Evolutionary conservation across 2,797 vertebrate genomes (phyloP).

Genomic region (Sebastes matsubarae): DNA sequence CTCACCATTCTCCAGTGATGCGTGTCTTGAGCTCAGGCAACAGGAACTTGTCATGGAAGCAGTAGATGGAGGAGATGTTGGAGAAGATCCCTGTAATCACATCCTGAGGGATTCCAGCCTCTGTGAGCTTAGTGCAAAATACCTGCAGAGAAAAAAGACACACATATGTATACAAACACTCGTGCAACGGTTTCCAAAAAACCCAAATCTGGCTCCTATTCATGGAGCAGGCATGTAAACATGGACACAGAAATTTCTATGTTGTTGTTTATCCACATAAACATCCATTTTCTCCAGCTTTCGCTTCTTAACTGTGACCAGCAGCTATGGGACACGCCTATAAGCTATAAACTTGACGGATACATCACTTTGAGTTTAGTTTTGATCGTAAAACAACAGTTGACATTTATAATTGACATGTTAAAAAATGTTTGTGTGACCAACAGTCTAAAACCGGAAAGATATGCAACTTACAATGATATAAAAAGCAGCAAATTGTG

Average conservation of each 20-base stretch:
- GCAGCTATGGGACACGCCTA: not conserved
- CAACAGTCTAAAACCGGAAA: no score
- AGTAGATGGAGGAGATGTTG: constrained; percentile 97
- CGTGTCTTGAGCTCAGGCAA: constrained; percentile 93
- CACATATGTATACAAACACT: not conserved
- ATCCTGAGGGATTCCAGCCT: constrained; percentile 90
- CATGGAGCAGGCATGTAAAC: constrained; percentile 3
- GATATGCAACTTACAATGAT: no score
- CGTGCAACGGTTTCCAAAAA: not conserved
- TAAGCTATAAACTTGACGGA: not conserved
- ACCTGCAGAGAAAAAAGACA: constrained; percentile 78
- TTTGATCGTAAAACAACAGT: not conserved
- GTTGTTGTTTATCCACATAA: constrained; percentile 1
- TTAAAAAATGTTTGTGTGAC: not conserved
- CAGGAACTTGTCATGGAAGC: constrained; percentile 96
- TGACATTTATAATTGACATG: not conserved
- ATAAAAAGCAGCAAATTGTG: not conserved
- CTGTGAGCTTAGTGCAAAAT: constrained; percentile 93
- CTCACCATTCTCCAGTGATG: constrained; percentile 94
- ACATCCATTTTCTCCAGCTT: not conserved
- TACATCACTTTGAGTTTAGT: not conserved
- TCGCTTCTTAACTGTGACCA: not conserved
- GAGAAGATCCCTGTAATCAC: constrained; percentile 97
- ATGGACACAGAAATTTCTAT: not conserved
- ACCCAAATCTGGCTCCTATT: not conserved